These are phyloP conservation scores for Drosophila prolongata DNA, from an alignment of 2,888 invertebrate genomes.

Conservation along the genomic window DNA sequence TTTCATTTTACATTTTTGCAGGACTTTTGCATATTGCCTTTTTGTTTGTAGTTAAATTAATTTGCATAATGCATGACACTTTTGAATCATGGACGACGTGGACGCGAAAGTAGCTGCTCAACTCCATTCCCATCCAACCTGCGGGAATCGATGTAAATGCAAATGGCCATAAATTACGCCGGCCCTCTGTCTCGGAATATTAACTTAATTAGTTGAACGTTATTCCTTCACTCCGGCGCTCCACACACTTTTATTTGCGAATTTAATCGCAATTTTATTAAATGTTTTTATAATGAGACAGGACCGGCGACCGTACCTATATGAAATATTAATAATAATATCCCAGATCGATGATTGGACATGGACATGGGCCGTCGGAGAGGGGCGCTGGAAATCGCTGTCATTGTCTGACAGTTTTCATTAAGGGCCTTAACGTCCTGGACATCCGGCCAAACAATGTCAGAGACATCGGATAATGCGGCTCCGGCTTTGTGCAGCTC, in stretches of 20 bases:
- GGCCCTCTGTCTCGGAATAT: conserved; percentile 31
- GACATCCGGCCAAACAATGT: conserved; percentile 37
- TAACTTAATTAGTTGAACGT: conserved; percentile 59
- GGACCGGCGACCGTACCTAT: conserved; percentile 1
- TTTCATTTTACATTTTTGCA: conserved; percentile 9
- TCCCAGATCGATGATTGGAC: conserved; percentile 41
- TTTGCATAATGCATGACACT: conserved; percentile 52
- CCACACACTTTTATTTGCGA: conserved; percentile 29
- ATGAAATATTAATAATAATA: conserved; percentile 46
- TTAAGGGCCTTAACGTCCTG: conserved; percentile 45
- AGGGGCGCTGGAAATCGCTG: conserved; percentile 36
- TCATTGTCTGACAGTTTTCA: conserved; percentile 56
- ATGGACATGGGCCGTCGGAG: conserved; percentile 7
- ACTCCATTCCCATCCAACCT: background rate
- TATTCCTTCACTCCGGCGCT: conserved; percentile 22
- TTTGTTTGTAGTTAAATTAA: conserved; percentile 44
- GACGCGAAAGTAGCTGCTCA: conserved; percentile 1
- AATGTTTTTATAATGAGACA: conserved; percentile 52
- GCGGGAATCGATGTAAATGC: conserved; percentile 40
- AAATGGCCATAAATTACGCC: conserved; percentile 43
- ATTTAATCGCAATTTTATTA: conserved; percentile 50
- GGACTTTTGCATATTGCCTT: conserved; percentile 17
- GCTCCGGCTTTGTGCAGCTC: conserved; percentile 32
- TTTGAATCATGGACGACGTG: conserved; percentile 29
- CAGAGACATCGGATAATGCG: conserved; percentile 35